Percentiles rank a stretch among this genome's conserved stretches.
phyloP scores from a whole-genome alignment of 2,888 invertebrate genomes.

The Petrophora chlorosata region DNA sequence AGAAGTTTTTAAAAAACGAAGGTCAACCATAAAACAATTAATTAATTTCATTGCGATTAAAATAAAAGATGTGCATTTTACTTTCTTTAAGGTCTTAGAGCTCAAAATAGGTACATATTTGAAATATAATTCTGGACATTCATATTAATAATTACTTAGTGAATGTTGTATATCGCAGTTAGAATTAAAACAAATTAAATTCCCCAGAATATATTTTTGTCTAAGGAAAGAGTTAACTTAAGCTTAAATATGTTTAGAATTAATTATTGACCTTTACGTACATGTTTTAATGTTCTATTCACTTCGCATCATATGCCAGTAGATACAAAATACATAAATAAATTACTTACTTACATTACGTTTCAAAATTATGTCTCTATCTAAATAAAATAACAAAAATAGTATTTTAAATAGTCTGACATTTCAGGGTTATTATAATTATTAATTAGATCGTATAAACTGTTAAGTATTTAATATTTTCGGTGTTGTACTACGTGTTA shows the following conservation, averaged over 20 bases:
- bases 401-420: conserved; percentile 60
- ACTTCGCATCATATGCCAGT: not conserved
- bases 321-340: not conserved
- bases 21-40: not conserved
- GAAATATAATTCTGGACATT: not conserved
- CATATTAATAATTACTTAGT: not conserved
- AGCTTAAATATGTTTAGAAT: conserved; percentile 15
- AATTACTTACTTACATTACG: not conserved
- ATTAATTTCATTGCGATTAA: not conserved
- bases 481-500: conserved; percentile 8
- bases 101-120: conserved; percentile 5
- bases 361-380: conserved; percentile 12
- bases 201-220: conserved; percentile 48
- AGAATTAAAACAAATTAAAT: conserved; percentile 14
- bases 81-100: conserved; percentile 1
- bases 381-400: conserved; percentile 27
- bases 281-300: not conserved
- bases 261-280: not conserved
- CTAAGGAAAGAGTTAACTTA: conserved; percentile 34
- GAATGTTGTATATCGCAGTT: conserved; percentile 18
- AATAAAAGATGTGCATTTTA: not conserved
- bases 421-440: conserved; percentile 57
- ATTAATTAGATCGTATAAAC: conserved; percentile 29
- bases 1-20: too few relatives aligned
- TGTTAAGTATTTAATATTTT: conserved; percentile 26